These are phyloP conservation scores for Protobothrops flavoviridis DNA, from an alignment of 2,113 vertebrate genomes.

Conservation along the genomic window DNA sequence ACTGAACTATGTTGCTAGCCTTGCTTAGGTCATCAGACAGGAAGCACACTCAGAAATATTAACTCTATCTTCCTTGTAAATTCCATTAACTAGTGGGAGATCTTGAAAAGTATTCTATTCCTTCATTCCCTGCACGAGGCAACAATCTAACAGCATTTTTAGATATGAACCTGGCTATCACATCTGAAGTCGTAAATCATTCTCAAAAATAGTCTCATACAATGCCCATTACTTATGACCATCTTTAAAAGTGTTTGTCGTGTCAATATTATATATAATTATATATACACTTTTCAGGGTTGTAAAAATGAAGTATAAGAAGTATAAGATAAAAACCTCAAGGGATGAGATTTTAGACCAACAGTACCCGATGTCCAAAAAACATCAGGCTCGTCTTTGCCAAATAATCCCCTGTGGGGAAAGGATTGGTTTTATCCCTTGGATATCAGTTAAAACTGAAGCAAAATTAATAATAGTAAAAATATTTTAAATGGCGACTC, in stretches of 20 bases:
- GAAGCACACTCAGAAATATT: not conserved
- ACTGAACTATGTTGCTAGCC: not conserved
- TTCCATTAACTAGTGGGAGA: not conserved
- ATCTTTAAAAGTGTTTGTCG: not conserved
- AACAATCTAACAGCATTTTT: not conserved
- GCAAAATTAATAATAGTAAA: not conserved
- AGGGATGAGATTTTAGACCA: not conserved
- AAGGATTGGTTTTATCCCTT: not conserved
- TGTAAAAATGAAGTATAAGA: not conserved
- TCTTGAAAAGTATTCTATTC: not conserved
- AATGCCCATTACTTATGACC: not conserved
- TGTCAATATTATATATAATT: not conserved
- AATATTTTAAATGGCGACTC: slow-evolving; percentile 49
- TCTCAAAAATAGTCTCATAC: not conserved
- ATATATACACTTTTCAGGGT: not conserved
- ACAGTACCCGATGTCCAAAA: not conserved
- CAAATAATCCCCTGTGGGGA: not conserved
- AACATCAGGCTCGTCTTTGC: not conserved
- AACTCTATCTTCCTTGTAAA: not conserved
- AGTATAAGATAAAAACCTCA: not conserved
- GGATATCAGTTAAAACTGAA: not conserved
- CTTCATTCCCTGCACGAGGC: not conserved
- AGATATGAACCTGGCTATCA: not conserved
- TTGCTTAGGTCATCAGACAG: not conserved
- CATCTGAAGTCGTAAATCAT: not conserved